Evolutionary conservation across 2,113 vertebrate species (phyloP).

Genomic region (Varanus salvator): DNA sequence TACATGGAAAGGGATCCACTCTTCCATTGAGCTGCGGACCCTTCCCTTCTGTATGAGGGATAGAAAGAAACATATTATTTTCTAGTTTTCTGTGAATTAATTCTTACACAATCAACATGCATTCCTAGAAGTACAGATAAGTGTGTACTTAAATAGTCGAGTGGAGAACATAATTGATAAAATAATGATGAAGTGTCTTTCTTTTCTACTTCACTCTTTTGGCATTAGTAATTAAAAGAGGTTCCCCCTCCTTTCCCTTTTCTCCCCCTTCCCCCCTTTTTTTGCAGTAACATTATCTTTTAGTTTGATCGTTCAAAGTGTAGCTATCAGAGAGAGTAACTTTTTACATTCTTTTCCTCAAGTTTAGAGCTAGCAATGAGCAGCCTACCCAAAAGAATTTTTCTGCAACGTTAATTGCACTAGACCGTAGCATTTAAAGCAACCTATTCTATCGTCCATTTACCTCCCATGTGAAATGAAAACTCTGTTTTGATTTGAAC

Average conservation of each 20-base stretch:
- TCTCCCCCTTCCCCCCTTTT: conserved; percentile 47
- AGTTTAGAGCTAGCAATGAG: conserved; percentile 53
- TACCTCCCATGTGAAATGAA: conserved; percentile 73
- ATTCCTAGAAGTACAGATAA: conserved; percentile 44
- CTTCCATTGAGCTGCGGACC: not conserved
- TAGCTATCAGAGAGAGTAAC: conserved; percentile 42
- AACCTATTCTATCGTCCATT: conserved; percentile 75
- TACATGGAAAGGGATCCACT: not conserved
- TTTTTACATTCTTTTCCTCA: conserved; percentile 26
- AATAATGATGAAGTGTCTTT: conserved; percentile 52
- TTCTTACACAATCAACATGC: conserved; percentile 56
- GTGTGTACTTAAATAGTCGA: conserved; percentile 36
- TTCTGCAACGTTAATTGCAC: conserved; percentile 68
- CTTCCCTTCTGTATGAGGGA: not conserved
- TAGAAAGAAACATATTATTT: conserved; percentile 45
- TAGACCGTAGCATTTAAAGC: conserved; percentile 73
- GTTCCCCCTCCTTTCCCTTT: conserved; percentile 46
- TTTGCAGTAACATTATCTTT: conserved; percentile 50
- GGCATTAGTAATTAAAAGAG: conserved; percentile 55
- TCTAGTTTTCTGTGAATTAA: conserved; percentile 16
- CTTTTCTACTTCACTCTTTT: conserved; percentile 51
- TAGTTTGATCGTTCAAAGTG: conserved; percentile 52
- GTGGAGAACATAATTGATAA: conserved; percentile 40
- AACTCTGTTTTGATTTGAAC: conserved; percentile 82
- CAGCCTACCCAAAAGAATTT: conserved; percentile 59